Percentiles rank a stretch among this genome's conserved stretches.
Conservation (phyloP, 2,797 vertebrate species). For the Karalla daura region DNA sequence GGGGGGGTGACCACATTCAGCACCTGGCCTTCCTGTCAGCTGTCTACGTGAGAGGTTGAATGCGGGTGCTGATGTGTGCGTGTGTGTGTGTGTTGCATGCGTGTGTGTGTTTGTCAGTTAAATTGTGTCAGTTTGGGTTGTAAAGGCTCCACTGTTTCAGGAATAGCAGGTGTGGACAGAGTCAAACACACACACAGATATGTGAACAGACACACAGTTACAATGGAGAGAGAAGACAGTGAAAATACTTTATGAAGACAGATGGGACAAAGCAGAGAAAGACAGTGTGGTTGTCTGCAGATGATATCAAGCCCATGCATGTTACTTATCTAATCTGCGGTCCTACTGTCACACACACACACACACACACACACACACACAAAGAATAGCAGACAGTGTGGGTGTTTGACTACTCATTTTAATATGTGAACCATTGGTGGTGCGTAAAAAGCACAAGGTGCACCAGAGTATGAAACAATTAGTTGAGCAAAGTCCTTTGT, state of each 20-base stretch:
- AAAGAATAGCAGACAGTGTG: not conserved
- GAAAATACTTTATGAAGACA: not conserved
- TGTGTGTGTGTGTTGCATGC: conserved; percentile 2
- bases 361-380: no score
- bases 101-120: conserved; percentile 40
- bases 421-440: conserved; percentile 43
- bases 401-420: not conserved
- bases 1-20: not conserved
- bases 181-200: conserved; percentile 2
- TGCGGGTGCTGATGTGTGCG: conserved; percentile 4
- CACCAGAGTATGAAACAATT: not conserved
- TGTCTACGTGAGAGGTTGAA: conserved; percentile 9
- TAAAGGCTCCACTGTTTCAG: conserved; percentile 46
- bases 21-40: conserved; percentile 65
- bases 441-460: not conserved
- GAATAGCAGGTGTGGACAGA: conserved; percentile 44
- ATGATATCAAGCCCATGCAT: not conserved
- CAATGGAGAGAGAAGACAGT: not conserved
- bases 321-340: conserved; percentile 27
- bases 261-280: not conserved
- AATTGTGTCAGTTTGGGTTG: conserved; percentile 29
- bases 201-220: not conserved
- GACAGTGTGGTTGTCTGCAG: not conserved
- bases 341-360: no score
- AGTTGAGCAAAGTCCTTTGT: not conserved